Evolutionary conservation across 2,888 invertebrate species (phyloP).

Genomic region (Rhabditoides inermis): DNA sequence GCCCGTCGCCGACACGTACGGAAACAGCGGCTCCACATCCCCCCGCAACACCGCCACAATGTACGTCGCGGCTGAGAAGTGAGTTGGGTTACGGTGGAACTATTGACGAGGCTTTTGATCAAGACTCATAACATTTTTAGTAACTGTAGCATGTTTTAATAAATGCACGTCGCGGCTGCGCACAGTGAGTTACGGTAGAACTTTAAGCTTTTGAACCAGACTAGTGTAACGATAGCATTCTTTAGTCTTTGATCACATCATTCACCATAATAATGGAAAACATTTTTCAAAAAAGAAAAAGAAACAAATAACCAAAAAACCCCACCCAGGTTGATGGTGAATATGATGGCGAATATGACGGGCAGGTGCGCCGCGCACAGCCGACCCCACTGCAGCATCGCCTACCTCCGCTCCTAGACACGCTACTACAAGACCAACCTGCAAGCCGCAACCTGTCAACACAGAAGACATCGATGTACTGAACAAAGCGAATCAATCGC

Average conservation of each 20-base stretch:
- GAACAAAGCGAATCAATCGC: too few species aligned
- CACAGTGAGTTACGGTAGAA: too few species aligned
- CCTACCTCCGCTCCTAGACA: too few species aligned
- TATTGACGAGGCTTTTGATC: too few species aligned
- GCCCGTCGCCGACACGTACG: constrained; percentile 48
- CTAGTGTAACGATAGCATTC: too few species aligned
- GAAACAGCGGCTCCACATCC: constrained; percentile 50
- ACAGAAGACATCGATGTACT: too few species aligned
- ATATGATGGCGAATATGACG: constrained; percentile 36
- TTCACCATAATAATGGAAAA: constrained; percentile 2
- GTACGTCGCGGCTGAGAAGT: constrained; percentile 34
- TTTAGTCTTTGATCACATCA: background rate
- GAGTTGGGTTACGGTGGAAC: background rate
- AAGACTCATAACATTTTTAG: background rate
- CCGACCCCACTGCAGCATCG: constrained; percentile 10
- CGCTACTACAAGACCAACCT: too few species aligned
- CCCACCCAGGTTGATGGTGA: constrained; percentile 36
- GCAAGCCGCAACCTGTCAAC: too few species aligned
- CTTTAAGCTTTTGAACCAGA: too few species aligned
- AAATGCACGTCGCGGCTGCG: too few species aligned
- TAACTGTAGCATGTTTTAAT: too few species aligned
- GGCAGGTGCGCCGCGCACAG: constrained; percentile 46
- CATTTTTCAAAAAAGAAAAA: constrained; percentile 1
- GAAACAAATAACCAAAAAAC: background rate
- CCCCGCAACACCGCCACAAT: constrained; percentile 34